Evolutionary conservation across 2,888 invertebrate species (phyloP).

Genomic region (Cancer borealis): DNA sequence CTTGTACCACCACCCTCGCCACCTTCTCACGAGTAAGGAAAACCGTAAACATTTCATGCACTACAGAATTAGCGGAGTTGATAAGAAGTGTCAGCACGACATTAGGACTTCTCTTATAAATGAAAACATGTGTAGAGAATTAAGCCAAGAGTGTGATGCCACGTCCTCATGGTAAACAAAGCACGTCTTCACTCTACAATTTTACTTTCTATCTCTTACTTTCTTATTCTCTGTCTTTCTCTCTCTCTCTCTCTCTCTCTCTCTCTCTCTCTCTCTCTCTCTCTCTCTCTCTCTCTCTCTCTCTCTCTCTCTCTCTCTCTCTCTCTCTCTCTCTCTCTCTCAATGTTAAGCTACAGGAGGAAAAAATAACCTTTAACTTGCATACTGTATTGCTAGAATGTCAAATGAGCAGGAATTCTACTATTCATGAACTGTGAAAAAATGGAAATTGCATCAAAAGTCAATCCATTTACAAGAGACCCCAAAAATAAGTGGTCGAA

Average conservation of each 20-base stretch:
- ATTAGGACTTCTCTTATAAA: background rate
- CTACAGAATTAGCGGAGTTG: background rate
- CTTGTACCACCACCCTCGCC: background rate
- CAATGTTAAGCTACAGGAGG: too few species aligned
- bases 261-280: slow-evolving; percentile 35
- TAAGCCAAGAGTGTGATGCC: background rate
- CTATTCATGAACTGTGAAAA: background rate
- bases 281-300: slow-evolving; percentile 44
- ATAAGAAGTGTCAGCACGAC: background rate
- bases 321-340: background rate
- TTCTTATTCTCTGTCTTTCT: background rate
- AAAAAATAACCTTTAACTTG: background rate
- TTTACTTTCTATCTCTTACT: too few species aligned
- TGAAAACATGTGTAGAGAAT: background rate
- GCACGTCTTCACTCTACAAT: background rate
- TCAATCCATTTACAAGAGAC: background rate
- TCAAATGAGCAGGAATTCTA: background rate
- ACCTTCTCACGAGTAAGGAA: background rate
- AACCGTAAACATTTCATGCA: background rate
- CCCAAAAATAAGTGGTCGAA: background rate
- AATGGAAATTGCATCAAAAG: background rate
- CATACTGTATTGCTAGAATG: background rate
- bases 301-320: slow-evolving; percentile 31
- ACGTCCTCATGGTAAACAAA: background rate
- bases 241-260: background rate